Evolutionary conservation across 2,113 vertebrate species (phyloP), one percentile per base, ranked within the genome.

Genomic region (Pterocles gutturalis): DNA sequence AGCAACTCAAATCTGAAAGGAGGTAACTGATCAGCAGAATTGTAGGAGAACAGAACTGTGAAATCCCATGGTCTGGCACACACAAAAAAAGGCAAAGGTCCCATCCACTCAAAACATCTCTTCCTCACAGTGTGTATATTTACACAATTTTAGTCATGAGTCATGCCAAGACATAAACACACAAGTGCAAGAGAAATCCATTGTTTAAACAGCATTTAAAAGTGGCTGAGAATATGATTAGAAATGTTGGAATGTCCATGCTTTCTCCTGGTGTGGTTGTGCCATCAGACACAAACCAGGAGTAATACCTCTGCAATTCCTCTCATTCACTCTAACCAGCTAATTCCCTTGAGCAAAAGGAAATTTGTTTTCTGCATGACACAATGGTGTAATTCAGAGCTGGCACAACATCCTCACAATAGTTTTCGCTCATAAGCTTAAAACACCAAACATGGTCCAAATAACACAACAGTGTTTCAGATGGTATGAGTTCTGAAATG

Each of bases 231-330:
- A 54, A 29, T 13, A 43, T 8, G 14, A 67, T 46, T 29, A 72
- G 38, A 41, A 64, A 12, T 9, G 9, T 16, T 77, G 34, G 22
- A 8, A 41, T 80, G 53, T 46, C 62, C n/a, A 28, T 36, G 3
- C 18, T 55, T 70, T 49, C 36, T 90, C 43, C 41, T 33, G 31
- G 16, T 24, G 28, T 2, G 1, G 7, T 20, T 34, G 25, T 61
- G 36, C n/a, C 15, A 19, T 58, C 25, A 64, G 31, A 41, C 49
- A 64, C 5, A 64, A 72, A 10, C 25, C 5, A 5, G 0, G 0
- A 33, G 4, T 17, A 38, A 17, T 5, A 76, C 20, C 79, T 58
- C 26, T 19, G 26, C 2, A 9, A 45, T 24, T 4, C 16, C 21
- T 69, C 24, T 26, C 22, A 4, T 67, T 51, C 58, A 31, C 25